Percentiles rank a stretch among this genome's conserved stretches.
Conservation (phyloP, 2,797 vertebrate species). For the Avahi laniger region DNA sequence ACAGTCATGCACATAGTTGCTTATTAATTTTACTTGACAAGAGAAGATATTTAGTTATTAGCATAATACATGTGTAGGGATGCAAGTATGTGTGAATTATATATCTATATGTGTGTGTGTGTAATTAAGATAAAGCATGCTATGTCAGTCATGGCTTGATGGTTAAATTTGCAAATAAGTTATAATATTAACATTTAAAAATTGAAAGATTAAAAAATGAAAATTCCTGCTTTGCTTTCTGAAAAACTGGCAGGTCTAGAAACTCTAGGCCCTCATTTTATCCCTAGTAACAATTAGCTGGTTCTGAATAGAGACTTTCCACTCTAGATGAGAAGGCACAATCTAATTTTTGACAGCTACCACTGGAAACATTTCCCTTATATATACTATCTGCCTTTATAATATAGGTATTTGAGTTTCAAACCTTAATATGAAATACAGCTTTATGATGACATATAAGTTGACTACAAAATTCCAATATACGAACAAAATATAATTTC, state of each 20-base stretch:
- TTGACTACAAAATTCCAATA: not conserved
- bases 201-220: not conserved
- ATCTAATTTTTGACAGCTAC: not conserved
- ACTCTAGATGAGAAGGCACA: not conserved
- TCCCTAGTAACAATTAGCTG: not conserved
- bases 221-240: not conserved
- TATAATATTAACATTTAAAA: not conserved
- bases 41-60: not conserved
- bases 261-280: not conserved
- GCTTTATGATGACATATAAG: not conserved
- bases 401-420: not conserved
- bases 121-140: not conserved
- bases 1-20: not conserved
- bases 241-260: not conserved
- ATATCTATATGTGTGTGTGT: too few relatives aligned
- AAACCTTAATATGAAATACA: conserved; percentile 3
- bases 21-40: not conserved
- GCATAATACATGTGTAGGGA: not conserved
- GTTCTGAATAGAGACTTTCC: not conserved
- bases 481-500: not conserved
- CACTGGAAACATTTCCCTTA: not conserved
- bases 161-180: not conserved
- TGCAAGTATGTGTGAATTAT: not conserved
- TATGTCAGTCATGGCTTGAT: not conserved
- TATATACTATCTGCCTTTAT: not conserved